These are phyloP conservation scores for Leptarthrus brevirostris DNA, from an alignment of 2,888 invertebrate genomes.

Conservation along the genomic window DNA sequence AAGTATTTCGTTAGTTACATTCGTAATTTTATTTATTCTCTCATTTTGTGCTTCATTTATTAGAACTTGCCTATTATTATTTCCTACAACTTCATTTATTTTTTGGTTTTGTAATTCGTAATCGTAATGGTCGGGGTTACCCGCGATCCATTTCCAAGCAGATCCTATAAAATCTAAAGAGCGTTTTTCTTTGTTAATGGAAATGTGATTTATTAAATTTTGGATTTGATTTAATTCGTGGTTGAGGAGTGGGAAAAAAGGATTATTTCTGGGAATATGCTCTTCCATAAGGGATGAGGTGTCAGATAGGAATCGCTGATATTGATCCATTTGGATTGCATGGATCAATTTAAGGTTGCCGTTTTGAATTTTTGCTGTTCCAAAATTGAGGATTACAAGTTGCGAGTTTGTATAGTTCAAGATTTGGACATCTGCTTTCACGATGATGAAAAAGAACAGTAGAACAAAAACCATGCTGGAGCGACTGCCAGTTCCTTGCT, in stretches of 20 bases:
- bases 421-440: constrained; percentile 50
- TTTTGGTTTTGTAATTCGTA: not conserved
- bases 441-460: no score
- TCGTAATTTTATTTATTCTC: constrained; percentile 8
- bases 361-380: constrained; percentile 48
- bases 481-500: no score
- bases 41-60: constrained; percentile 7
- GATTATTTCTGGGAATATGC: constrained; percentile 5
- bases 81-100: not conserved
- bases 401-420: constrained; percentile 52
- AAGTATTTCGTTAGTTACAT: constrained; percentile 13
- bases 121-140: constrained; percentile 25
- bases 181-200: not conserved
- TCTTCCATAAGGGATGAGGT: constrained; percentile 29
- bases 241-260: not conserved
- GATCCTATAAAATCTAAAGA: not conserved
- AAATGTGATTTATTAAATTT: not conserved
- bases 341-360: constrained; percentile 52
- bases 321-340: constrained; percentile 42
- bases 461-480: no score
- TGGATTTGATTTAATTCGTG: not conserved
- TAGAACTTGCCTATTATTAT: not conserved
- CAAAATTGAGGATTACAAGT: constrained; percentile 41
- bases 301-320: constrained; percentile 18
- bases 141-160: constrained; percentile 14